Conservation (phyloP, 2,888 invertebrate genomes). For the Noctua comes region DNA sequence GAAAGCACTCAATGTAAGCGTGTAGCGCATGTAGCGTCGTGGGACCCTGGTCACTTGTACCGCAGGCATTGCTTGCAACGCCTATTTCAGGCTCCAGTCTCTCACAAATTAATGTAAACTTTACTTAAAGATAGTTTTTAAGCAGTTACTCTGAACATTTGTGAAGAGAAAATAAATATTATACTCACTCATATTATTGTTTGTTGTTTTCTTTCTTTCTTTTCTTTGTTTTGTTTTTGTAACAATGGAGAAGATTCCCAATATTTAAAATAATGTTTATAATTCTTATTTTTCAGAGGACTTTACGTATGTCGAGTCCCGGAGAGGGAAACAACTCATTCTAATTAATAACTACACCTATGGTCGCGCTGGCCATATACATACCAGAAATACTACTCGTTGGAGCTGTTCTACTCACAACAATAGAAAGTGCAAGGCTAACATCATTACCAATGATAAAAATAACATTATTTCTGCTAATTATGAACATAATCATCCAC, state of each 20-base stretch:
- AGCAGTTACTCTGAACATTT: neutral
- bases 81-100: neutral
- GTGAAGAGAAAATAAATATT: neutral
- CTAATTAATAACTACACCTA: slow-evolving; percentile 19
- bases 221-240: neutral
- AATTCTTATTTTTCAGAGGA: slow-evolving; percentile 17
- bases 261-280: no score
- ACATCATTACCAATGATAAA: neutral
- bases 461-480: neutral
- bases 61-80: neutral
- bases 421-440: slow-evolving; percentile 3
- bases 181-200: no score
- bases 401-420: slow-evolving; percentile 33
- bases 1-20: neutral
- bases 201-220: neutral
- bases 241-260: no score
- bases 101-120: neutral
- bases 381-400: neutral
- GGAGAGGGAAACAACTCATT: slow-evolving; percentile 2
- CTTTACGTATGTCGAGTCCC: neutral
- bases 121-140: neutral
- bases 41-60: neutral
- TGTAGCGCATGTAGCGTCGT: neutral
- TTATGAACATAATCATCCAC: slow-evolving; percentile 1
- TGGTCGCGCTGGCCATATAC: neutral